A percentile compares a stretch with the other conserved stretches of the same genome.
phyloP scores from a whole-genome alignment of 2,113 vertebrate species.

The Muntiacus reevesi region DNA sequence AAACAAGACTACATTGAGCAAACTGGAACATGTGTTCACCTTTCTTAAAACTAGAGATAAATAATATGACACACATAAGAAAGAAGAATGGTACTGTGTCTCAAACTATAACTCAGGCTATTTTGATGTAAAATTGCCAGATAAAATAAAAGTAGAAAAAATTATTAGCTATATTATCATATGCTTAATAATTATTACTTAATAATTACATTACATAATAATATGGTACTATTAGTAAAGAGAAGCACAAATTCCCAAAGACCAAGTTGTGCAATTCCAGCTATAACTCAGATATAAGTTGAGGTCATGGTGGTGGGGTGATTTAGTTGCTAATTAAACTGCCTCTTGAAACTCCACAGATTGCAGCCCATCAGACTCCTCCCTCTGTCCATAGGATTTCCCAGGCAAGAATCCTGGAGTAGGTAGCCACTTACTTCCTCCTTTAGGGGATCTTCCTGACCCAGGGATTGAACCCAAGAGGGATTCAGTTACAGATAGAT shows the following conservation, averaged over 20 bases:
- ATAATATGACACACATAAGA: background rate
- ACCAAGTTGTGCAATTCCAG: background rate
- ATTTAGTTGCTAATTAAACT: background rate
- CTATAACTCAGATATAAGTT: background rate
- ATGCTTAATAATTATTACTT: background rate
- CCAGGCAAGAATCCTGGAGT: background rate
- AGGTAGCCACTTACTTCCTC: background rate
- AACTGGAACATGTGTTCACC: background rate
- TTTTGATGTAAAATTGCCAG: background rate
- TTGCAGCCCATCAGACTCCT: background rate
- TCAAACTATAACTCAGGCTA: background rate
- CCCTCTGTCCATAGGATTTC: background rate
- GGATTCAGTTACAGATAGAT: background rate
- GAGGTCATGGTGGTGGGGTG: background rate
- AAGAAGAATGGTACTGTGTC: background rate
- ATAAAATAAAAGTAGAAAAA: background rate
- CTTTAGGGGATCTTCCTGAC: background rate
- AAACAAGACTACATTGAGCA: background rate
- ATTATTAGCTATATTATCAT: background rate
- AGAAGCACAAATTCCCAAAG: background rate
- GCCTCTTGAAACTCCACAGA: background rate
- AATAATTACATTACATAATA: background rate
- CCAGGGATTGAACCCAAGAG: background rate
- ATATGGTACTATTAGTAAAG: background rate
- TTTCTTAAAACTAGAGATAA: background rate